Base-by-base conservation (phyloP, 2,113 vertebrate species). In the Emydura subglobosa region DNA sequence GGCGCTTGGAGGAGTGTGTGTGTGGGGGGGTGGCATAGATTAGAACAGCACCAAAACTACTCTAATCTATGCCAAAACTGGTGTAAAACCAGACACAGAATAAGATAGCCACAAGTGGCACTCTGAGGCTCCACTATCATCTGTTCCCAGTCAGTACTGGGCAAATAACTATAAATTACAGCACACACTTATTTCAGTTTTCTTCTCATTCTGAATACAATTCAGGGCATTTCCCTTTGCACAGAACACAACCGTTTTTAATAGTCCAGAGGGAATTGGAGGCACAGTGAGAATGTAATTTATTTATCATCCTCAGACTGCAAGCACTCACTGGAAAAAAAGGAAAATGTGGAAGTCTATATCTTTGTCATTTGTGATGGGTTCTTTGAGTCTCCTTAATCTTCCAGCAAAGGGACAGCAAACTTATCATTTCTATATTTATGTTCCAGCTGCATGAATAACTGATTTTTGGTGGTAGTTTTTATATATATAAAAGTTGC, bases 121-220 rank as follows among this genome's bases (percentile, higher is more conserved):
- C 17, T 91, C 76, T 82, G 84, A 79, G 76, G 49, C 80, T 61
- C 80, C 54, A 47, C 6, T 84, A 47, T 91, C 94, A 87, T 59
- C 31, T 89, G 47, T 93, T 54, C 83, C 80, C 90, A 90, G 68
- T 68, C 76, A 86, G 82, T 4, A 39, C 10, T 47, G 59, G 76
- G 76, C 11, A 21, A 91, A 59, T 10, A 90, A 5, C 51, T 74
- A 61, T 94, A 87, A 91, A 87, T 94, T 94, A 83, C 82, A 86
- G 53, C 34, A 39, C 11, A 1, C 57, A n/a, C 86, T 95, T 68
- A 47, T 42, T 29, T 3, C 85, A 76, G 2, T 19, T 47, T 14
- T 82, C 85, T 88, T 91, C 88, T 72, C 82, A 61, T 27, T 0
- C 87, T 79, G 85, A 94, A 87, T 54, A 57, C 2, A 93, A 89